phyloP scores from a whole-genome alignment of 2,797 vertebrate species.

The Scomberomorus guttatus region DNA sequence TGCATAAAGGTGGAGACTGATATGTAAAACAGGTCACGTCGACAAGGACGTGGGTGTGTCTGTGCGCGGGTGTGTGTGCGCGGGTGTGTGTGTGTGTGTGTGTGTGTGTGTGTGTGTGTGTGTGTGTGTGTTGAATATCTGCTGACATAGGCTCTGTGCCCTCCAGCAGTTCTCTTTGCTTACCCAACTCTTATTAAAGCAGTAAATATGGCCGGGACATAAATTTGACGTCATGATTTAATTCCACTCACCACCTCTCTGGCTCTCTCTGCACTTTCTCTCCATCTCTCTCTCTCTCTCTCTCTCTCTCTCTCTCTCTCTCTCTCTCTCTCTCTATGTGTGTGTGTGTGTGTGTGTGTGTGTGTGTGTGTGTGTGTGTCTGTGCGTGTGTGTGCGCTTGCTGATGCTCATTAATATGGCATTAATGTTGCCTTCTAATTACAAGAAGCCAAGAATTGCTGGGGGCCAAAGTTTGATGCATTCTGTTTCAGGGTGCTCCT shows the following conservation, averaged over 20 bases:
- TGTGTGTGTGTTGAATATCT: slow-evolving; percentile 64
- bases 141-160: slow-evolving; percentile 81
- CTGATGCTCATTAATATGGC: slow-evolving; percentile 75
- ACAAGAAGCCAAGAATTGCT: slow-evolving; percentile 69
- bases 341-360: too few relatives aligned
- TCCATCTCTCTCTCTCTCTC: slow-evolving; percentile 10
- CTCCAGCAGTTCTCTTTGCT: slow-evolving; percentile 78
- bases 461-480: slow-evolving; percentile 67
- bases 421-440: slow-evolving; percentile 80
- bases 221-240: slow-evolving; percentile 83
- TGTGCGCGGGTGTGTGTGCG: neutral
- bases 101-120: slow-evolving; percentile 41
- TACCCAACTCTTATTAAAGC: slow-evolving; percentile 85
- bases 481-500: slow-evolving; percentile 63
- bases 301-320: neutral
- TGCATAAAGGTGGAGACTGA: slow-evolving; percentile 57
- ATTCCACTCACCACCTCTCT: slow-evolving; percentile 50
- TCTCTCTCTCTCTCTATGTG: neutral
- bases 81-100: neutral
- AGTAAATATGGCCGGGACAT: slow-evolving; percentile 81
- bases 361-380: slow-evolving; percentile 17
- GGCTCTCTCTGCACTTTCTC: slow-evolving; percentile 18
- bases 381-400: slow-evolving; percentile 13
- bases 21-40: slow-evolving; percentile 80
- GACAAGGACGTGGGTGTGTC: slow-evolving; percentile 58